A percentile compares a stretch with the other conserved stretches of the same genome.
Evolutionary conservation across 1,140 invertebrate species (phyloP).

Genomic region (Cydia pomonella): DNA sequence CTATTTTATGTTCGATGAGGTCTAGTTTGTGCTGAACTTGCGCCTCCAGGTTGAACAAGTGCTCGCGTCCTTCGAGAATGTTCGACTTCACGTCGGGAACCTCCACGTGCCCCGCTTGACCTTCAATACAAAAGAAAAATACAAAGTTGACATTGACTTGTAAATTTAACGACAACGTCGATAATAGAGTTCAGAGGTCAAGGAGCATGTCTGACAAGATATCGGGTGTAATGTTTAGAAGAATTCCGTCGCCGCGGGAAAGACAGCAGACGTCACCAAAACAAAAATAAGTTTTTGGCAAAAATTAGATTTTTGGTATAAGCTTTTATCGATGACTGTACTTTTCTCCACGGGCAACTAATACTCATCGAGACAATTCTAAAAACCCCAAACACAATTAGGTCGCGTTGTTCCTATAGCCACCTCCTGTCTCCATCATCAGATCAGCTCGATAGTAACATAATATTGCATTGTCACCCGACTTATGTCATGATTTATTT

Average conservation of each 20-base stretch:
- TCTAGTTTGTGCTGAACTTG: conserved; percentile 69
- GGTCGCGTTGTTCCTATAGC: too few species aligned
- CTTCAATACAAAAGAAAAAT: conserved; percentile 49
- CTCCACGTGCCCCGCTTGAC: conserved; percentile 68
- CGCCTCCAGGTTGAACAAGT: conserved; percentile 63
- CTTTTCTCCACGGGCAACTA: too few species aligned
- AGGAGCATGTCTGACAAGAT: neutral
- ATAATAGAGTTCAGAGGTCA: neutral
- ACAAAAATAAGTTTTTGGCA: too few species aligned
- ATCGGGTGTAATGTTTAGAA: neutral
- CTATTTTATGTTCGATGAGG: conserved; percentile 58
- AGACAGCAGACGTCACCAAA: too few species aligned
- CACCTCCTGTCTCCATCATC: too few species aligned
- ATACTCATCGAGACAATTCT: too few species aligned
- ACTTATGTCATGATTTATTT: too few species aligned
- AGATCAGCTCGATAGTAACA: too few species aligned
- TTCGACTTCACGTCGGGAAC: conserved; percentile 46
- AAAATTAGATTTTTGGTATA: too few species aligned
- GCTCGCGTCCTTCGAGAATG: conserved; percentile 46
- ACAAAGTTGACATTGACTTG: conserved; percentile 28
- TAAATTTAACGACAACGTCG: neutral
- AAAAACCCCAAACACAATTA: too few species aligned
- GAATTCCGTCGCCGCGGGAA: neutral
- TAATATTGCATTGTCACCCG: too few species aligned
- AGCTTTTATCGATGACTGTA: too few species aligned